Conservation (phyloP, 2,113 vertebrate species). For the Perca flavescens region DNA sequence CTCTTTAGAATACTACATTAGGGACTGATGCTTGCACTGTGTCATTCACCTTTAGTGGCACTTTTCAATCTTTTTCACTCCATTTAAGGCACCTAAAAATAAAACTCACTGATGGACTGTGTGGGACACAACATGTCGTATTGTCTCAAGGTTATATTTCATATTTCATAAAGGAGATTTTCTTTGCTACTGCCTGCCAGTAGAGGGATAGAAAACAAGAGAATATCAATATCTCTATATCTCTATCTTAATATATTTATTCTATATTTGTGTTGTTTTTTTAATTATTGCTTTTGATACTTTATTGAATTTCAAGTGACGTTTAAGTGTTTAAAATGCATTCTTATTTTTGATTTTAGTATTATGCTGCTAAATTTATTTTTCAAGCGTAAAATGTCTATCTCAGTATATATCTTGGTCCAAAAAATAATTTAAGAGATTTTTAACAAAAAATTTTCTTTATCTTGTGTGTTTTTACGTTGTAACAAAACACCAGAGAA, state of each 20-base stretch:
- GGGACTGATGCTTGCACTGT: constrained; percentile 49
- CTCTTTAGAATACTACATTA: constrained; percentile 71
- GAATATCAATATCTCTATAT: background rate
- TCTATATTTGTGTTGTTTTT: background rate
- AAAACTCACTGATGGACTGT: constrained; percentile 41
- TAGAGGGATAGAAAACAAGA: background rate
- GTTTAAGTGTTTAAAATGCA: background rate
- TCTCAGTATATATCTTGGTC: background rate
- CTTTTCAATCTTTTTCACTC: constrained; percentile 36
- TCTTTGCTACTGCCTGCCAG: background rate
- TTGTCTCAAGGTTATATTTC: constrained; percentile 11
- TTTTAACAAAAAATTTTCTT: too few species aligned
- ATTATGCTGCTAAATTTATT: background rate
- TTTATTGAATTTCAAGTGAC: background rate
- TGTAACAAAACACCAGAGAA: too few species aligned
- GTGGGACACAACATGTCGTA: background rate
- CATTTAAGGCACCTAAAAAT: constrained; percentile 64
- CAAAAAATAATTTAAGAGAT: background rate
- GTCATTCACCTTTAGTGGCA: constrained; percentile 47
- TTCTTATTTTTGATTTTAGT: background rate
- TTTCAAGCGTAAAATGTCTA: background rate
- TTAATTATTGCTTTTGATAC: background rate
- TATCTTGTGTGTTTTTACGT: too few species aligned
- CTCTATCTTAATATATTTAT: background rate
- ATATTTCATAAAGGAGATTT: background rate